Percentiles rank a stretch among this genome's conserved stretches.
These are phyloP conservation scores for Microctenopoma steveboyesi DNA, from an alignment of 2,797 vertebrate species.

Conservation along the genomic window DNA sequence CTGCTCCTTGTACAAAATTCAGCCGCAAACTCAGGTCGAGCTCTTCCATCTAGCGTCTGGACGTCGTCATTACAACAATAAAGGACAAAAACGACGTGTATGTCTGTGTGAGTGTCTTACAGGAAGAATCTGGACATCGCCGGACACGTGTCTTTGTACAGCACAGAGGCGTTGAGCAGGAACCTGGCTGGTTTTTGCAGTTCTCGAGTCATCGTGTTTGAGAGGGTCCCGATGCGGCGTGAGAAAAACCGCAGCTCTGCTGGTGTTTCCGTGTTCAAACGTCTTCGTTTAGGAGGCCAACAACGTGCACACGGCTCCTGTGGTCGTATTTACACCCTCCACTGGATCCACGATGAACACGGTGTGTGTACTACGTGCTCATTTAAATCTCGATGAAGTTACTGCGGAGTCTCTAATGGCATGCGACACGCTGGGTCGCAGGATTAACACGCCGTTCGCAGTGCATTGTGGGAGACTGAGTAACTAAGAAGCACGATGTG, in stretches of 20 bases:
- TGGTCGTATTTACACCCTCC: background rate
- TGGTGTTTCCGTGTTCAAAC: background rate
- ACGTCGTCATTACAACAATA: constrained; percentile 59
- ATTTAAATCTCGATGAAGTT: background rate
- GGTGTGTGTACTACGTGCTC: rapidly evolving
- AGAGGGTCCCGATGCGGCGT: background rate
- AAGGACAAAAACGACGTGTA: rapidly evolving
- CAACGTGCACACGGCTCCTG: rapidly evolving
- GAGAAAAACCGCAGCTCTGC: background rate
- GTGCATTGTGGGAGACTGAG: constrained; percentile 71
- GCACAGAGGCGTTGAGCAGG: constrained; percentile 70
- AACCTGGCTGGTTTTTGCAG: constrained; percentile 36
- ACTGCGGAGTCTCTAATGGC: background rate
- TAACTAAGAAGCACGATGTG: background rate
- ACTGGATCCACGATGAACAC: rapidly evolving
- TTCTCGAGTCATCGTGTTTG: background rate
- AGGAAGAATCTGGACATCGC: constrained; percentile 79
- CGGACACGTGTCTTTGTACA: constrained; percentile 78
- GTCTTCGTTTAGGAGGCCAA: background rate
- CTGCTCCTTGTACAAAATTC: background rate
- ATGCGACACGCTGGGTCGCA: constrained; percentile 49
- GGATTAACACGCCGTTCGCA: constrained; percentile 5
- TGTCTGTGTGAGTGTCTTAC: constrained; percentile 67
- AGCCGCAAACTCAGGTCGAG: constrained; percentile 12
- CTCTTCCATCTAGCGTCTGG: constrained; percentile 65